Evolutionary conservation across 2,888 invertebrate genomes (phyloP).

Genomic region (Agrilus cyanescens): DNA sequence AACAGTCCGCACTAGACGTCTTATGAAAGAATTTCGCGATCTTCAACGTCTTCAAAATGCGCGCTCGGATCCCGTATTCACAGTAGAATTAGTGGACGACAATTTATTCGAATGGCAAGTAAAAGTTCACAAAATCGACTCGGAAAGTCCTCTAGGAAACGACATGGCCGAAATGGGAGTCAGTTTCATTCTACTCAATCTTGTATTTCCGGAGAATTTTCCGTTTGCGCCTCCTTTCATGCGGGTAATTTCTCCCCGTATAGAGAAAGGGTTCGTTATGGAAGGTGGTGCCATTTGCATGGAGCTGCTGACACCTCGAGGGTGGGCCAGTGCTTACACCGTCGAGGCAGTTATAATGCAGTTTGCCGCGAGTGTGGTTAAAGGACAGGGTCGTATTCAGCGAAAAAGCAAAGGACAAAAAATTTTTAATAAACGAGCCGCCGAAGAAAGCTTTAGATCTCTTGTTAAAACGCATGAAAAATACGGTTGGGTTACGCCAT

Average conservation of each 20-base stretch:
- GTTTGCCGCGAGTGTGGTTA: constrained; percentile 78
- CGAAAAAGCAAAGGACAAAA: constrained; percentile 66
- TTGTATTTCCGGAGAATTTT: constrained; percentile 78
- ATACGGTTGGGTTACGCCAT: constrained; percentile 84
- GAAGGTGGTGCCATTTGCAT: constrained; percentile 84
- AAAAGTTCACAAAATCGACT: constrained; percentile 67
- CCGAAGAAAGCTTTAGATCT: constrained; percentile 80
- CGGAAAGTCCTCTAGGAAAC: constrained; percentile 69
- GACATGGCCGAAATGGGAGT: constrained; percentile 71
- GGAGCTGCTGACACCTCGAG: constrained; percentile 75
- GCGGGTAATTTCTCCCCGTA: constrained; percentile 49
- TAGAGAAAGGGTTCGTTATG: constrained; percentile 74
- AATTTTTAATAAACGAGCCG: constrained; percentile 66
- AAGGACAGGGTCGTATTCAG: constrained; percentile 74
- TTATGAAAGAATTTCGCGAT: constrained; percentile 79
- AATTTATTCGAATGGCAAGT: constrained; percentile 84
- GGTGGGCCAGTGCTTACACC: constrained; percentile 81
- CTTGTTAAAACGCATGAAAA: constrained; percentile 84
- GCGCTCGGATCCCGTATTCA: constrained; percentile 62
- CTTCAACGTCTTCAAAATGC: constrained; percentile 61
- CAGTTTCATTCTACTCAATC: constrained; percentile 62
- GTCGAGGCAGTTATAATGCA: constrained; percentile 83
- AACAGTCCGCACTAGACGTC: constrained; percentile 59
- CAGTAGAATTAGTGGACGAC: constrained; percentile 75
- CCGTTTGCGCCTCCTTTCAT: constrained; percentile 81